These are phyloP conservation scores for Pseudoatta argentina DNA, from an alignment of 1,140 invertebrate species.

Conservation along the genomic window DNA sequence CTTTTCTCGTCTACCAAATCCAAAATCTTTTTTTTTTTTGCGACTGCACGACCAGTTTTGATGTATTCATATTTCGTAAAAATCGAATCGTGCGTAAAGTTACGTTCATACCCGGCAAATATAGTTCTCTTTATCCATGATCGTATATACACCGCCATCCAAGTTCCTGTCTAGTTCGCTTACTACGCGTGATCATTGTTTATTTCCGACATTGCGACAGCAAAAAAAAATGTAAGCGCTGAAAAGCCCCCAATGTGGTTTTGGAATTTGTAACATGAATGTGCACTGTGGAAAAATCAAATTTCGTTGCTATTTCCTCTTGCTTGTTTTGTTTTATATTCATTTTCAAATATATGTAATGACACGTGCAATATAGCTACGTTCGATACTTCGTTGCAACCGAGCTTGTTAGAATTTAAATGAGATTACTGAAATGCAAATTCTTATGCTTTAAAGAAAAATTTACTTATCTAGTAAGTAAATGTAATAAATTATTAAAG, in stretches of 20 bases:
- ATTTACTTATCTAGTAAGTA: neutral
- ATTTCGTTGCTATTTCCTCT: slow-evolving; percentile 5
- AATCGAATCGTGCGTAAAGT: slow-evolving; percentile 36
- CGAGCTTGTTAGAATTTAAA: slow-evolving; percentile 19
- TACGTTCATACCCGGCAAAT: neutral
- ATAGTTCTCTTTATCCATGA: neutral
- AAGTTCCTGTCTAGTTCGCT: slow-evolving; percentile 33
- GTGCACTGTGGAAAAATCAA: slow-evolving; percentile 29
- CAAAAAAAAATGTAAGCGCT: slow-evolving; percentile 28
- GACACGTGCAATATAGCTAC: slow-evolving; percentile 7
- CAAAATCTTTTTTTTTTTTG: slow-evolving; percentile 4
- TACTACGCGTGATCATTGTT: slow-evolving; percentile 44
- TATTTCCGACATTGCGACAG: slow-evolving; percentile 42
- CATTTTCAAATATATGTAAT: slow-evolving; percentile 21
- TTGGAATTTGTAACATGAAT: slow-evolving; percentile 39
- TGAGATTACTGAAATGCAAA: slow-evolving; percentile 9
- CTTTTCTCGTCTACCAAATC: slow-evolving; percentile 9
- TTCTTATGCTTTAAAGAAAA: neutral
- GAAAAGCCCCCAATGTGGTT: slow-evolving; percentile 13
- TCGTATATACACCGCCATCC: slow-evolving; percentile 5
- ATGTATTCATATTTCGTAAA: slow-evolving; percentile 42
- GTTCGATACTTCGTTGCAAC: too few relatives aligned
- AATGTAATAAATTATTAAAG: neutral
- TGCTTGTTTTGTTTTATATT: slow-evolving; percentile 4
- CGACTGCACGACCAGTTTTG: slow-evolving; percentile 14